Evolutionary conservation across 2,113 vertebrate species (phyloP), one percentile per base, ranked within the genome.

Genomic region (Phylloscopus trochilus): DNA sequence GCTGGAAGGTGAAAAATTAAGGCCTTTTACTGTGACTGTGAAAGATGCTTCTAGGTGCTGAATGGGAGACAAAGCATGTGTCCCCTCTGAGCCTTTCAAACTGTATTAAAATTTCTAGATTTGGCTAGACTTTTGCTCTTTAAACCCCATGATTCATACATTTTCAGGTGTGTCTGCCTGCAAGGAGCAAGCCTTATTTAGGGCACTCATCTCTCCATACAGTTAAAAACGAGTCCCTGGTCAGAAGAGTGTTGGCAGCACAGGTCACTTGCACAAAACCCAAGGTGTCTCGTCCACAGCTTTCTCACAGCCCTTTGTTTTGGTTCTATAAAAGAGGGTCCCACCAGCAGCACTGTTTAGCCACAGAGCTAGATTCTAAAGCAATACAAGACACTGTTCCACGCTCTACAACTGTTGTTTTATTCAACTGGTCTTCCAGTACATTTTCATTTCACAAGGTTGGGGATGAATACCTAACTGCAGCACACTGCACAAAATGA

Each of bases 191-290:
- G 37, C 35, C 4, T 82, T 1, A 1, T 37, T 53, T 41, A 78
- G 52, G 60, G 35, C 1, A 2, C 17, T 49, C 5, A 19, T 72
- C 31, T 70, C 17, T 78, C 15, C 0, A 0, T 51, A 11, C 7
- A 46, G 39, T 24, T 74, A 33, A 52, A 60, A 74, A 70, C 3
- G 1, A 79, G n/a, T 17, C 15, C 47, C 16, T 59, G 53, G 3
- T 30, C 24, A 69, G 49, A 28, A 31, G 12, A 28, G 9, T 10
- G 17, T 8, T 74, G 47, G 35, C 66, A 90, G 73, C 49, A 82
- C 39, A 69, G 41, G 26, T 22, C 28, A 24, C 49, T 6, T 5
- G 9, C 46, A 16, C 24, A 49, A 83, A 86, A 52, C 14, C 39
- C 11, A 10, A 41, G 16, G 30, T 80, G 6, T 13, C 15, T 39